Conservation (phyloP, 2,113 vertebrate genomes). For the Octodon degus region DNA sequence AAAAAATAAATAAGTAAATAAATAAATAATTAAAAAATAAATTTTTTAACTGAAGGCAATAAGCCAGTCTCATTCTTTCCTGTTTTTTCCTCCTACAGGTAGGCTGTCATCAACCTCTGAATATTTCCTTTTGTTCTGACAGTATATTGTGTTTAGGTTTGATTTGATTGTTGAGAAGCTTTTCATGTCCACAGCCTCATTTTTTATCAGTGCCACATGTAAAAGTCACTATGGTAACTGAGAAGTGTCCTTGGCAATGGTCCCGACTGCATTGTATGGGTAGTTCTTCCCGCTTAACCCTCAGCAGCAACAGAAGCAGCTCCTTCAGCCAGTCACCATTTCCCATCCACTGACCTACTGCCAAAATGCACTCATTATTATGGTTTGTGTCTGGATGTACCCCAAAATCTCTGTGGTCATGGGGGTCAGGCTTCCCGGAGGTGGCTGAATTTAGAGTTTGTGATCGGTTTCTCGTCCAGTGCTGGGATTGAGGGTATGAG, state of each 20-base stretch:
- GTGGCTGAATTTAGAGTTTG: too few species aligned
- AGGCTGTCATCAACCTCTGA: conserved; percentile 88
- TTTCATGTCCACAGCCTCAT: conserved; percentile 99
- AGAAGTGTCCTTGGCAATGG: conserved; percentile 69
- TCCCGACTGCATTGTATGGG: conserved; percentile 69
- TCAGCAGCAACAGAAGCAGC: conserved; percentile 83
- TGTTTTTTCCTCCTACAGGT: conserved; percentile 84
- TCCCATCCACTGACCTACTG: conserved; percentile 95
- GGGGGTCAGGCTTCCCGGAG: too few species aligned
- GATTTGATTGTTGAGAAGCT: conserved; percentile 94
- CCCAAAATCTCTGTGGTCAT: too few species aligned
- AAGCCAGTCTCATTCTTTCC: conserved; percentile 88
- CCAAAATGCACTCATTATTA: not conserved
- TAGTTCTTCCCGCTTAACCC: conserved; percentile 78
- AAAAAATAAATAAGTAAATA: too few species aligned
- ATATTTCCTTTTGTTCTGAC: conserved; percentile 94
- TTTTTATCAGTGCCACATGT: conserved; percentile 93
- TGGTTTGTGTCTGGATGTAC: too few species aligned
- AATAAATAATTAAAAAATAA: conserved; percentile 8
- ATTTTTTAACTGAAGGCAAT: conserved; percentile 90
- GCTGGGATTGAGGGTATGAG: too few species aligned
- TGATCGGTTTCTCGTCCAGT: too few species aligned
- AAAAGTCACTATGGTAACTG: conserved; percentile 85
- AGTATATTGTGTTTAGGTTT: conserved; percentile 88
- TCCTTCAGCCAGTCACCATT: conserved; percentile 95